These are phyloP conservation scores for Chaetura pelagica DNA, from an alignment of 2,113 vertebrate genomes.

Conservation along the genomic window DNA sequence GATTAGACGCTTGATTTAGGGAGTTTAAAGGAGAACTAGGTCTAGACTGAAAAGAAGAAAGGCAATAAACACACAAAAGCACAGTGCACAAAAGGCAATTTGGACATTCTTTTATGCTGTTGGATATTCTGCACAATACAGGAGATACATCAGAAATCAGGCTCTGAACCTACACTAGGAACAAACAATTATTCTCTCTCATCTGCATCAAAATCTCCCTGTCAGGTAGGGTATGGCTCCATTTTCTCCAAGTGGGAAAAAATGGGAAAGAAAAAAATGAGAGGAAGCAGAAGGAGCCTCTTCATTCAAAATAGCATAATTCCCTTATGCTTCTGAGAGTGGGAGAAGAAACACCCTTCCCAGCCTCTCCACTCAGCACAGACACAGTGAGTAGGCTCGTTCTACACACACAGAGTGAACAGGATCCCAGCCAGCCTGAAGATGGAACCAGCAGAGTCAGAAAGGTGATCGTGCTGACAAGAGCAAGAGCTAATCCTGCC, in stretches of 20 bases:
- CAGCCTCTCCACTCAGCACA: not conserved
- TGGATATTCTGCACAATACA: constrained; percentile 1
- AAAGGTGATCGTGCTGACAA: not conserved
- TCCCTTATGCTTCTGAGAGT: not conserved
- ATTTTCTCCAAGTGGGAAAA: not conserved
- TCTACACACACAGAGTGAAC: not conserved
- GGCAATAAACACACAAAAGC: not conserved
- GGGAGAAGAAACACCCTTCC: not conserved
- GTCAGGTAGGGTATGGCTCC: not conserved
- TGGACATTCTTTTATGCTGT: constrained; percentile 42
- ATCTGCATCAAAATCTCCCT: not conserved
- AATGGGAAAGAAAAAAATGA: not conserved
- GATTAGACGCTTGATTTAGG: not conserved
- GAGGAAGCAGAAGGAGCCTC: not conserved
- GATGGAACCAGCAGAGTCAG: not conserved
- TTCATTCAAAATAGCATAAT: not conserved
- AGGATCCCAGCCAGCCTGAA: not conserved
- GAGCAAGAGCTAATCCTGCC: not conserved
- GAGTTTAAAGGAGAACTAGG: not conserved
- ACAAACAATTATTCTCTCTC: not conserved
- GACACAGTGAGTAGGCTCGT: not conserved
- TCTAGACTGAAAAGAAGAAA: not conserved
- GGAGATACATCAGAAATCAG: constrained; percentile 5
- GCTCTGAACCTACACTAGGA: not conserved
- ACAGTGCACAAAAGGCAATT: not conserved